phyloP scores from a whole-genome alignment of 1,140 invertebrate genomes.

The Drosophila carrolli region DNA sequence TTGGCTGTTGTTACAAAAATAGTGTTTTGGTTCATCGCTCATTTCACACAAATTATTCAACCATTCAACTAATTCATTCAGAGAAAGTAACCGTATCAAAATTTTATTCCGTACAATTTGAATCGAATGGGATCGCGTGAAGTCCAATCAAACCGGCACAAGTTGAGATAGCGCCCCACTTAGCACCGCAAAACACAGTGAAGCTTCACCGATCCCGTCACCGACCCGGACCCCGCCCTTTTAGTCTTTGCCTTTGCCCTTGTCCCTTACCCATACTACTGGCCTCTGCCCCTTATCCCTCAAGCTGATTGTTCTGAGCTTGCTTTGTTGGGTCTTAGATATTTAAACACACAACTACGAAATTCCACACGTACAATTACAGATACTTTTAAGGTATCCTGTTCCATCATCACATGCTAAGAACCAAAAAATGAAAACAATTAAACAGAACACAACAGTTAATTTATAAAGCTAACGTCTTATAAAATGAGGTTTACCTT shows the following conservation, averaged over 20 bases:
- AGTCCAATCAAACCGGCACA: conserved; percentile 7
- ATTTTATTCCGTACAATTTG: conserved; percentile 2
- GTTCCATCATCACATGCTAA: conserved; percentile 27
- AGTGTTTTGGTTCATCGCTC: conserved; percentile 55
- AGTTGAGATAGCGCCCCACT: conserved; percentile 11
- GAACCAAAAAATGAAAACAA: conserved; percentile 9
- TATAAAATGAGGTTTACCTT: conserved; percentile 80
- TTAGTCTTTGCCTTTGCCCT: background rate
- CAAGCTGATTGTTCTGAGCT: conserved; percentile 25
- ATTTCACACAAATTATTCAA: conserved; percentile 39
- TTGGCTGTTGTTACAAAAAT: conserved; percentile 76
- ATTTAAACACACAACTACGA: conserved; percentile 12
- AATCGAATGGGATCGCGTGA: background rate
- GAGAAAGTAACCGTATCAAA: conserved; percentile 12
- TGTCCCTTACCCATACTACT: conserved; percentile 1
- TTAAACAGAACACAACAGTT: conserved; percentile 36
- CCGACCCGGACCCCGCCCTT: background rate
- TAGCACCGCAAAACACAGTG: conserved; percentile 25
- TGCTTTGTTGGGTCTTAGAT: conserved; percentile 37
- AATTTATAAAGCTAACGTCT: conserved; percentile 64
- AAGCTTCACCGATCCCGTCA: conserved; percentile 15
- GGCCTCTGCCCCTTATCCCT: background rate
- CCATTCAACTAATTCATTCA: conserved; percentile 5
- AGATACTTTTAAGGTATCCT: conserved; percentile 2
- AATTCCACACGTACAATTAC: conserved; percentile 2